A percentile compares a stretch with the other conserved stretches of the same genome.
phyloP scores from a whole-genome alignment of 1,140 invertebrate genomes.

The Zaprionus africanus region DNA sequence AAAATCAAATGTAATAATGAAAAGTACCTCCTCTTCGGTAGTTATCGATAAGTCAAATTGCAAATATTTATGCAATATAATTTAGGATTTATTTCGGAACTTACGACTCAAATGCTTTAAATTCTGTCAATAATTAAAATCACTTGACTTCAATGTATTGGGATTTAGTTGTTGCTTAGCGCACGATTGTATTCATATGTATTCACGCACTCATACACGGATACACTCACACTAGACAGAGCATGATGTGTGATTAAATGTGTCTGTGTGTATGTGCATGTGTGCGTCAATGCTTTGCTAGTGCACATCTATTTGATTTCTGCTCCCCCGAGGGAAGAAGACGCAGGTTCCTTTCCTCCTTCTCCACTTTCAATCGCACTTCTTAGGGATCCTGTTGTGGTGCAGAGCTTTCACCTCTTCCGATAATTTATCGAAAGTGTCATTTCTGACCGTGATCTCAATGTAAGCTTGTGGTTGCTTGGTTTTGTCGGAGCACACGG shows the following conservation, averaged over 20 bases:
- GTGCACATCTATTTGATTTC: no score
- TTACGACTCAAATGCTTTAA: no score
- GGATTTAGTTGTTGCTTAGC: neutral
- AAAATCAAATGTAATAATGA: no score
- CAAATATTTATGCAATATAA: no score
- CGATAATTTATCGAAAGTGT: neutral
- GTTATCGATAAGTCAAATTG: no score
- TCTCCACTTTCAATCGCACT: no score
- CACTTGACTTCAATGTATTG: neutral
- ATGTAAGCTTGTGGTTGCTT: neutral
- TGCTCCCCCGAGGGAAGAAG: no score
- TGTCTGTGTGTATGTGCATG: conserved; percentile 6
- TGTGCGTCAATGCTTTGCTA: conserved; percentile 2
- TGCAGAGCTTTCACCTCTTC: neutral
- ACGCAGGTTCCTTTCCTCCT: no score
- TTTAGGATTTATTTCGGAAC: no score
- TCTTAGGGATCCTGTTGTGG: no score
- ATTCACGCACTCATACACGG: conserved; percentile 18
- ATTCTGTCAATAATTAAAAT: neutral
- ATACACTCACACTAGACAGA: conserved; percentile 6
- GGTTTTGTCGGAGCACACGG: neutral
- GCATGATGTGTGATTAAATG: neutral
- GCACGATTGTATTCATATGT: neutral
- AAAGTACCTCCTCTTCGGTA: no score
- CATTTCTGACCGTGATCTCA: neutral